Conservation (phyloP, 2,888 invertebrate species). For the Cancer borealis region DNA sequence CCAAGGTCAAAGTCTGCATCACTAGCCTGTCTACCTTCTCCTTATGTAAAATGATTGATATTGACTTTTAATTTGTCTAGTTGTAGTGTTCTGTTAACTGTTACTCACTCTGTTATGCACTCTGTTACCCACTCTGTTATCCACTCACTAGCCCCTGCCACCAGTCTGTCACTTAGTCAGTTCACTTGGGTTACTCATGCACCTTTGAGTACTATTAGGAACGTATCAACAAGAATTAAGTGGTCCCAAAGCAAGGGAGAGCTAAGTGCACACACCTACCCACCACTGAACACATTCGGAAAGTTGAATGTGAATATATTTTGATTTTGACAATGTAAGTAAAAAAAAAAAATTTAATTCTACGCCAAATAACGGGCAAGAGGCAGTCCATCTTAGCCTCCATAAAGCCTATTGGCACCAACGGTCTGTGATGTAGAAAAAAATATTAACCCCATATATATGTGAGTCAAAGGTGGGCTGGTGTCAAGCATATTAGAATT, state of each 20-base stretch:
- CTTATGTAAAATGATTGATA: no score
- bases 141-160: not conserved
- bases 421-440: no score
- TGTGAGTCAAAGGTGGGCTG: no score
- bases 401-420: no score
- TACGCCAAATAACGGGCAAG: no score
- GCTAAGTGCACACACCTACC: not conserved
- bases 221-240: not conserved
- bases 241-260: not conserved
- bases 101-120: not conserved
- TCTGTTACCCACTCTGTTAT: not conserved
- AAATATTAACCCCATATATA: not conserved
- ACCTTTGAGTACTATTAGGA: not conserved
- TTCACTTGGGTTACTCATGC: not conserved
- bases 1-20: slow-evolving; percentile 53
- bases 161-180: not conserved
- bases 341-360: no score
- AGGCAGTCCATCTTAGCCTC: no score
- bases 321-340: not conserved
- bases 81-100: not conserved
- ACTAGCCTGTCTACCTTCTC: not conserved
- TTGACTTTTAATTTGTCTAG: not conserved
- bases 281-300: not conserved
- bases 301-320: not conserved
- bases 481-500: not conserved